Conservation (phyloP, 2,888 invertebrate species). For the Phalera bucephala region DNA sequence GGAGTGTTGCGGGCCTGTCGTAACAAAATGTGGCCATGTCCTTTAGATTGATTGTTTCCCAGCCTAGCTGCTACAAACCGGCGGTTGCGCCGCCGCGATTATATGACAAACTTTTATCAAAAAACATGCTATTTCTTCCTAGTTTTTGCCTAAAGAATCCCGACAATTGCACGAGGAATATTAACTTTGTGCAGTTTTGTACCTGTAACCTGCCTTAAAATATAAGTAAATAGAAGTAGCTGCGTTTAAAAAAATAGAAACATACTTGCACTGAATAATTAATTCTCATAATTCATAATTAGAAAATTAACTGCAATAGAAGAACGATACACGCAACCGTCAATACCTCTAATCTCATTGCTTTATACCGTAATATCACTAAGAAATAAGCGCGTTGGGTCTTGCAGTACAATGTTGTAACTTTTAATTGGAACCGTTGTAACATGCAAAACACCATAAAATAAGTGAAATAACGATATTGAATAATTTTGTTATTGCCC, state of each 20-base stretch:
- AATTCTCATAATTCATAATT: too few relatives aligned
- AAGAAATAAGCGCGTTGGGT: background rate
- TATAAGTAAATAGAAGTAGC: too few relatives aligned
- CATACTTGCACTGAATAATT: too few relatives aligned
- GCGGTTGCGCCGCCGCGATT: constrained; percentile 16
- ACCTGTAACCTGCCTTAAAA: too few relatives aligned
- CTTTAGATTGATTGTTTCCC: constrained; percentile 41
- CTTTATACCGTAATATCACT: background rate
- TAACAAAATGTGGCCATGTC: constrained; percentile 39
- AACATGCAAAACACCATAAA: constrained; percentile 7
- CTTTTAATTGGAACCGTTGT: background rate
- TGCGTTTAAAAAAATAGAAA: too few relatives aligned
- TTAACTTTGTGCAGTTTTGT: too few relatives aligned
- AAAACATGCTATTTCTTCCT: too few relatives aligned
- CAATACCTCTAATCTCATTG: background rate
- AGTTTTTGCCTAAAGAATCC: too few relatives aligned
- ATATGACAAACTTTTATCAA: constrained; percentile 4
- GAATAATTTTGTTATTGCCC: constrained; percentile 10
- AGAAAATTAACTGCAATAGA: too few relatives aligned
- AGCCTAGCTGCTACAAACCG: constrained; percentile 12
- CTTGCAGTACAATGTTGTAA: background rate
- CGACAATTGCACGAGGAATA: too few relatives aligned
- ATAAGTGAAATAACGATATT: constrained; percentile 7
- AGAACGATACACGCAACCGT: background rate
- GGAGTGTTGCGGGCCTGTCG: constrained; percentile 39